Evolutionary conservation across 2,113 vertebrate species (phyloP), one percentile per base, ranked within the genome.

Genomic region (Leptodactylus fuscus): DNA sequence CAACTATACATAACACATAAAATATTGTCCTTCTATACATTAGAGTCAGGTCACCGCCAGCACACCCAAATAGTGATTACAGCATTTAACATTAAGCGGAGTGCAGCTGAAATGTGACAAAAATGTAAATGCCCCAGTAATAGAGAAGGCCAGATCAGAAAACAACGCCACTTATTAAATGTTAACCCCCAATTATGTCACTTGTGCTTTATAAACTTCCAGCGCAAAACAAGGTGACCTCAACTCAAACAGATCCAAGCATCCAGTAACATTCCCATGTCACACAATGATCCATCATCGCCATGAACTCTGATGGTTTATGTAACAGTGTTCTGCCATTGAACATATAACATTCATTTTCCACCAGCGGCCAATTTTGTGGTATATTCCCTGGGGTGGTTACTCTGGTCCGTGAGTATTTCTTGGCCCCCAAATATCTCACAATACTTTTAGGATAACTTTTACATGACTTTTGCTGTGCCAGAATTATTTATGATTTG

Each of bases 41-140:
- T 55, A 27, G 44, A 73, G 41, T 16, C 81, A 71, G 38, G 58
- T 38, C 48, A 55, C 65, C 27, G 11, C 38, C 16, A 46, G 34
- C 34, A 46, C 80, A 70, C 62, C 65, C 81, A 51, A 78, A 78
- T 36, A 55, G 46, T 78, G 16, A 78, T 55, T 78, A 55, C 49
- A n/a, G 22, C 65, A 53, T 62, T 80, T 46, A 65, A 62, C 78
- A 62, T 81, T 81, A 81, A 67, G 38, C 20, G 5, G 13, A 81
- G 79, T 55, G 65, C 46, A 70, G 81, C 80, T 62, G 55, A 81
- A 41, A 48, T 81, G 58, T 81, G 79, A 46, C 79, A 81, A 48
- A 24, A 69, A 27, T 67, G 36, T 71, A 46, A 73, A 55, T 34
- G 67, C 12, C 1, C 15, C 46, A 9, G 77, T 38, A 71, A 41